Evolutionary conservation across 2,113 vertebrate genomes (phyloP), one percentile per base, ranked within the genome.

Genomic region (Sciurus niger): DNA sequence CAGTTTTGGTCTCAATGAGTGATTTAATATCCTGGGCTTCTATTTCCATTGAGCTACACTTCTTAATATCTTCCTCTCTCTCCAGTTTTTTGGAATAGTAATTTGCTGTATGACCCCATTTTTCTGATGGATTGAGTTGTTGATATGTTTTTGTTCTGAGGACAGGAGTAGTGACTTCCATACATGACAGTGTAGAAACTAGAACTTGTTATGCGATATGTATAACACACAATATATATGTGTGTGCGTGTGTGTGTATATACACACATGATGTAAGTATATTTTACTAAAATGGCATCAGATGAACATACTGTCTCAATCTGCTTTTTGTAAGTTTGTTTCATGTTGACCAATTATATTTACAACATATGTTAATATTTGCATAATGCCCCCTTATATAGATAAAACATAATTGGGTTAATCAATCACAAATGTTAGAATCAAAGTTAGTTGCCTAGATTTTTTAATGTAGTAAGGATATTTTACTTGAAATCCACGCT

Each of bases 251-350:
- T 55, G 17, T 24, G 58, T 60, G 22, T 24, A 7, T 25, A 48
- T 48, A 48, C 46, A 48, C 46, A 48, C 46, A 48, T 48, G 58
- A 58, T 22, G 37, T 11, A 53, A 8, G 74, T 34, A 43, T 43
- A 58, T 87, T 40, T 74, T 32, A 53, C 22, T 74, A 78, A 78
- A 63, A 78, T 79, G 24, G 22, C 22, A 53, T 88, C 68, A 93
- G 76, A 37, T 4, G 30, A 48, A 70, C 24, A 74, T 92, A 53
- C 16, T 53, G 2, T 37, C 70, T 74, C n/a, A 60, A 46, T 25
- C 53, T 25, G 8, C 10, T 14, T 88, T 93, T 85, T 65, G n/a
- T 78, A 94, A 78, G 74, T 67, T 63, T 65, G 84, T 78, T 93
- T 83, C 63, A 73, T 30, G 8, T 63, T 93, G 46, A 37, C 22